These are phyloP conservation scores for Hypothenemus hampei DNA, from an alignment of 1,140 invertebrate genomes.

Conservation along the genomic window DNA sequence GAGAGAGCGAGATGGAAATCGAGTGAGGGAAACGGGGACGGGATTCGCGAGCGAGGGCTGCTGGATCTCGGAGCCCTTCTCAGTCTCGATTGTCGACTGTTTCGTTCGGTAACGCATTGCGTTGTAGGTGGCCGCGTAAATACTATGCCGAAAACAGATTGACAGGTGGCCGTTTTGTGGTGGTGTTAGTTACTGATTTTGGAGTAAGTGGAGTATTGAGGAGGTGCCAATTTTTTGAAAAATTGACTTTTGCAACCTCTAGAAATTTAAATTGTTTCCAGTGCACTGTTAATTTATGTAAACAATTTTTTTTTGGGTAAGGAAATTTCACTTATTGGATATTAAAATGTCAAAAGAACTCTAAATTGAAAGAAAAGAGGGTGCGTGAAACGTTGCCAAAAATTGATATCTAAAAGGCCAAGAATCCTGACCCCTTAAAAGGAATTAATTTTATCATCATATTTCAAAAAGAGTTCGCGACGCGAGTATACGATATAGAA, in stretches of 20 bases:
- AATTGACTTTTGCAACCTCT: no score
- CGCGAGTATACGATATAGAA: slow-evolving; percentile 14
- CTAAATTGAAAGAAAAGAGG: no score
- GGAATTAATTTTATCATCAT: slow-evolving; percentile 27
- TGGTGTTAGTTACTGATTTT: background rate
- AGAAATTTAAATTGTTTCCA: no score
- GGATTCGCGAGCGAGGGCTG: slow-evolving; percentile 33
- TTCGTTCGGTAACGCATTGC: slow-evolving; percentile 9
- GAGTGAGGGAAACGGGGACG: slow-evolving; percentile 30
- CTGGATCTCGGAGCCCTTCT: slow-evolving; percentile 27
- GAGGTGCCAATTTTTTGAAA: no score
- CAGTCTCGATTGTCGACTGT: slow-evolving; percentile 21
- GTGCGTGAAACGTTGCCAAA: no score
- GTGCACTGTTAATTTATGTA: no score
- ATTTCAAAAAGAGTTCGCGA: slow-evolving; percentile 18
- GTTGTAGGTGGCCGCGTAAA: slow-evolving; percentile 16
- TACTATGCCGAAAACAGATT: background rate
- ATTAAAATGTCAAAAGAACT: no score
- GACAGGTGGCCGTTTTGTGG: background rate
- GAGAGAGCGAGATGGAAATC: no score
- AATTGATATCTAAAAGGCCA: slow-evolving; percentile 22
- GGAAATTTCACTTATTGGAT: no score
- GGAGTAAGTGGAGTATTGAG: no score
- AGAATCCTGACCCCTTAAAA: slow-evolving; percentile 14
- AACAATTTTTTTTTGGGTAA: no score